Percentiles rank a stretch among this genome's conserved stretches.
These are phyloP conservation scores for Limenitis camilla DNA, from an alignment of 2,888 invertebrate genomes.

Conservation along the genomic window DNA sequence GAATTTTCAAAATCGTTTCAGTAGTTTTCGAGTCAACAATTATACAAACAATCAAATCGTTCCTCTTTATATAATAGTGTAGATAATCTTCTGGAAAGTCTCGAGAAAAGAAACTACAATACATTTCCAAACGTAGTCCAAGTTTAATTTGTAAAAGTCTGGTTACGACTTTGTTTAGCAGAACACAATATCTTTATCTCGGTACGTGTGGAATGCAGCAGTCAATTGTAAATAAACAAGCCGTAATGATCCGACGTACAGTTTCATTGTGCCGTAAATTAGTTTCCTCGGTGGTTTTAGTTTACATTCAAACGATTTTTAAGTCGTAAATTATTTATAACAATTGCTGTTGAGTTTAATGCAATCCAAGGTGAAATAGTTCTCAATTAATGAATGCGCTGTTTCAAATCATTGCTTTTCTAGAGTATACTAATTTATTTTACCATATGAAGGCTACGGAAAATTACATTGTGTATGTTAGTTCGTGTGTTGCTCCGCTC, in stretches of 20 bases:
- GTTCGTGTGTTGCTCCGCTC: too few relatives aligned
- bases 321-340: background rate
- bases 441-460: too few relatives aligned
- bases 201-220: background rate
- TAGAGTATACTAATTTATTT: too few relatives aligned
- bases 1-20: too few relatives aligned
- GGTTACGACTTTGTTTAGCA: background rate
- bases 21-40: too few relatives aligned
- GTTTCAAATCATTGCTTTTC: too few relatives aligned
- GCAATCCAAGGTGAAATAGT: background rate
- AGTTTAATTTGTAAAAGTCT: background rate
- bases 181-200: background rate
- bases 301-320: background rate
- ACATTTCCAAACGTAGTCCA: background rate
- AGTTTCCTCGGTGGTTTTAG: background rate
- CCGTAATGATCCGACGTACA: background rate
- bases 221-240: slow-evolving; percentile 6
- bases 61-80: too few relatives aligned
- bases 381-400: too few relatives aligned
- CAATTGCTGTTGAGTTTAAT: background rate
- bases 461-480: too few relatives aligned
- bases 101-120: too few relatives aligned
- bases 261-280: slow-evolving; percentile 8
- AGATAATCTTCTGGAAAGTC: too few relatives aligned
- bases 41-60: too few relatives aligned